Evolutionary conservation across 2,113 vertebrate species (phyloP).

Genomic region (Picathartes gymnocephalus): DNA sequence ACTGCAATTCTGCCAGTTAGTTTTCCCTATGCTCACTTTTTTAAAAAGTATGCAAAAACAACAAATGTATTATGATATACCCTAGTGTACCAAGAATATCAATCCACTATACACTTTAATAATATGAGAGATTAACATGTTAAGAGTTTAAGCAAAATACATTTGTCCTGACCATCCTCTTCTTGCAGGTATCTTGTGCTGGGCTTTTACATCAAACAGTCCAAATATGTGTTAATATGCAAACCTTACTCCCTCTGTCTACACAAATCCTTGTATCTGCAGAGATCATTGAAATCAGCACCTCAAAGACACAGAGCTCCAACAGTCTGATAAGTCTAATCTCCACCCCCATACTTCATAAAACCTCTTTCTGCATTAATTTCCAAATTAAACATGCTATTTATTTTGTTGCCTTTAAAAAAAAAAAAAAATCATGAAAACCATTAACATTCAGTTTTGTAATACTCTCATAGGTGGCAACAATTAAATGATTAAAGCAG

Average conservation of each 20-base stretch:
- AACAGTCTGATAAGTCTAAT: background rate
- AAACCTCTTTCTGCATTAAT: background rate
- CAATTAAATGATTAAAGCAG: background rate
- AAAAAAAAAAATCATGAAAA: accelerated
- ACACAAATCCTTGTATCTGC: background rate
- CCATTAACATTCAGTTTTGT: background rate
- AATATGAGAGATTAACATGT: background rate
- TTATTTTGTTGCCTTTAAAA: background rate
- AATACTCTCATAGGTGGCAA: background rate
- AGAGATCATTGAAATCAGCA: background rate
- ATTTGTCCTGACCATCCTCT: background rate
- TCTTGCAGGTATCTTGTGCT: background rate
- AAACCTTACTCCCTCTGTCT: background rate
- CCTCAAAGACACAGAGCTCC: background rate
- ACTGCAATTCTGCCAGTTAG: background rate
- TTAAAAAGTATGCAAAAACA: background rate
- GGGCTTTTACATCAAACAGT: background rate
- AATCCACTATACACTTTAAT: background rate
- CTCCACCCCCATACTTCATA: background rate
- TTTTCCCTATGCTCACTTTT: background rate
- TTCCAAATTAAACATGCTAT: background rate
- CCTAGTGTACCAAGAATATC: background rate
- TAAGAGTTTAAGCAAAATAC: background rate
- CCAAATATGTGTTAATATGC: background rate
- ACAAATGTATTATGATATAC: background rate